Evolutionary conservation across 2,797 vertebrate genomes (phyloP), one percentile per base, ranked within the genome.

Genomic region (Fratercula arctica): DNA sequence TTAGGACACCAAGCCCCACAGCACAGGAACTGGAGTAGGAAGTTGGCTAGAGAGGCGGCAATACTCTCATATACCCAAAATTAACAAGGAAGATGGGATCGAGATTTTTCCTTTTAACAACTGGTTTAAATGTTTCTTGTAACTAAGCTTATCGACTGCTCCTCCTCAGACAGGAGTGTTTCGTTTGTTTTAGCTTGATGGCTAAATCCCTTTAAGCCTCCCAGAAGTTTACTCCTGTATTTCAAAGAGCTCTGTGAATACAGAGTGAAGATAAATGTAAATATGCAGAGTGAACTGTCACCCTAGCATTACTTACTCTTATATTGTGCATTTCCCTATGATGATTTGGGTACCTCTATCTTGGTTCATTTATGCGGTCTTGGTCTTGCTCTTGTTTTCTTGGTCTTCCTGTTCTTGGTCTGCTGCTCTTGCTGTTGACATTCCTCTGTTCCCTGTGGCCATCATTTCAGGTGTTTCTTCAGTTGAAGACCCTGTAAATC

Each of bases 151-250:
- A 91, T 74, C 76, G 68, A 59, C 56, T 74, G 35, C n/a, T 87
- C 0, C n/a, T 93, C 54, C 48, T 82, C 69, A 88, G 85, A 51
- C 57, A 84, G 73, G 74, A 86, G 83, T 41, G 45, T 64, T 94
- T 90, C 59, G 60, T 77, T 94, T 94, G 51, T 56, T 95, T 94
- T 89, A 94, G 51, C 67, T 76, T 33, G 63, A 72, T 73, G 78
- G 59, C 28, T 87, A 92, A 94, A 93, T 90, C 73, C 51, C 45
- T 90, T 84, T 88, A 95, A 95, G 73, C 57, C 69, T 93, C 60
- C 13, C 57, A 90, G 84, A 90, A 95, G 66, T 81, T 86, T 93
- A 90, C 41, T 88, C 33, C 41, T 84, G 41, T 74, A 57, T 95
- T 95, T 94, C 66, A 88, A 85, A 94, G 70, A 68, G 41, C 50